Conservation (phyloP, 2,797 vertebrate species). For the Thripadectes ignobilis region DNA sequence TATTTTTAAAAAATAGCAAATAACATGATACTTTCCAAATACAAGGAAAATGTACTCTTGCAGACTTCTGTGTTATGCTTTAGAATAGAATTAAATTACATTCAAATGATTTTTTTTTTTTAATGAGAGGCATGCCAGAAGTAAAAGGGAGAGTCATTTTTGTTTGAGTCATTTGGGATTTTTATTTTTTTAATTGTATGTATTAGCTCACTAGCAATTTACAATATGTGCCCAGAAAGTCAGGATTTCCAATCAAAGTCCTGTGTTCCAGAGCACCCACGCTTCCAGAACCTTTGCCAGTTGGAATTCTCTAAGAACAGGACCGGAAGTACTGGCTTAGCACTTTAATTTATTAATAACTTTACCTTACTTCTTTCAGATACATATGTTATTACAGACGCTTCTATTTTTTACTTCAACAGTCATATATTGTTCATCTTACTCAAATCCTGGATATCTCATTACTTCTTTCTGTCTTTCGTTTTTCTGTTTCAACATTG, state of each 20-base stretch:
- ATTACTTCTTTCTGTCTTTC: slow-evolving; percentile 56
- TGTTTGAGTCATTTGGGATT: neutral
- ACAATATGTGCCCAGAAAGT: slow-evolving; percentile 14
- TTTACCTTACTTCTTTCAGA: slow-evolving; percentile 66
- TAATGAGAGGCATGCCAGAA: neutral
- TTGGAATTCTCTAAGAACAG: slow-evolving; percentile 39
- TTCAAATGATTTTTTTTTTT: neutral
- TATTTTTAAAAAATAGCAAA: neutral
- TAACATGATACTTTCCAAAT: neutral
- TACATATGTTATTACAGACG: neutral
- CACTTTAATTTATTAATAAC: slow-evolving; percentile 66
- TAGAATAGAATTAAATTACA: neutral
- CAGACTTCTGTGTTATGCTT: neutral
- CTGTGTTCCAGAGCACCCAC: slow-evolving; percentile 35
- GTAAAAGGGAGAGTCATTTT: neutral
- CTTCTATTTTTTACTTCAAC: slow-evolving; percentile 63
- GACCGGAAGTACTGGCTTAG: slow-evolving; percentile 30
- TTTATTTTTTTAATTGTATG: neutral
- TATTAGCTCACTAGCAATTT: slow-evolving; percentile 44
- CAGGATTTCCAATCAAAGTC: slow-evolving; percentile 31
- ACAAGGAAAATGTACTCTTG: neutral
- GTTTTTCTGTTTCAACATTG: slow-evolving; percentile 53
- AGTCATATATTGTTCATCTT: slow-evolving; percentile 35
- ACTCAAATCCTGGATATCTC: slow-evolving; percentile 36
- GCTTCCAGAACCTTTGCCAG: slow-evolving; percentile 37